These are phyloP conservation scores for Daubentonia madagascariensis DNA, from an alignment of 2,113 vertebrate genomes.

Conservation along the genomic window DNA sequence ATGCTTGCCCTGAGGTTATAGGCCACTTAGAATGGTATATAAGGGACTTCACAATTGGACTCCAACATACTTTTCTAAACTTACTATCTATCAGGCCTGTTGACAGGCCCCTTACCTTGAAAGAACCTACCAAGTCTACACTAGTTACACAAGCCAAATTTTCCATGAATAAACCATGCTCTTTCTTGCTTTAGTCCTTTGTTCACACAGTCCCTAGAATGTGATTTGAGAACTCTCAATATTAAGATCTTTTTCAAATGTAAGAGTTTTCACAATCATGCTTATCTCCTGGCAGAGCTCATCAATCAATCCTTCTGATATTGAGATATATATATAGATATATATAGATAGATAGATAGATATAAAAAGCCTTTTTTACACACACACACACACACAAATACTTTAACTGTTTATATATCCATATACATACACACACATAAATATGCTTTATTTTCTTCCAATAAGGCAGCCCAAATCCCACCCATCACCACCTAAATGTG, in stretches of 20 bases:
- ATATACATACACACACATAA: not conserved
- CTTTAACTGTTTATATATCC: not conserved
- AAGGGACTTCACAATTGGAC: not conserved
- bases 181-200: not conserved
- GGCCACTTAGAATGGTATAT: not conserved
- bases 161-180: not conserved
- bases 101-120: not conserved
- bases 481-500: not conserved
- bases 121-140: not conserved
- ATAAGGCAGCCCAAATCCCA: not conserved
- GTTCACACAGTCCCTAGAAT: not conserved
- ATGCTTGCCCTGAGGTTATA: slow-evolving; percentile 27
- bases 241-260: not conserved
- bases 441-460: not conserved
- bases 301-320: not conserved
- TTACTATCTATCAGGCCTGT: not conserved
- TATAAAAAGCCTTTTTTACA: too few species aligned
- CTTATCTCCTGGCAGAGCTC: not conserved
- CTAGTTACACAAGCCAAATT: not conserved
- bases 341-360: not conserved
- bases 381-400: not conserved
- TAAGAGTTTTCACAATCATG: not conserved
- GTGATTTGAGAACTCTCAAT: not conserved
- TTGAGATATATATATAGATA: not conserved
- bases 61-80: not conserved